These are phyloP conservation scores for Istiophorus platypterus DNA, from an alignment of 2,113 vertebrate species.

Conservation along the genomic window DNA sequence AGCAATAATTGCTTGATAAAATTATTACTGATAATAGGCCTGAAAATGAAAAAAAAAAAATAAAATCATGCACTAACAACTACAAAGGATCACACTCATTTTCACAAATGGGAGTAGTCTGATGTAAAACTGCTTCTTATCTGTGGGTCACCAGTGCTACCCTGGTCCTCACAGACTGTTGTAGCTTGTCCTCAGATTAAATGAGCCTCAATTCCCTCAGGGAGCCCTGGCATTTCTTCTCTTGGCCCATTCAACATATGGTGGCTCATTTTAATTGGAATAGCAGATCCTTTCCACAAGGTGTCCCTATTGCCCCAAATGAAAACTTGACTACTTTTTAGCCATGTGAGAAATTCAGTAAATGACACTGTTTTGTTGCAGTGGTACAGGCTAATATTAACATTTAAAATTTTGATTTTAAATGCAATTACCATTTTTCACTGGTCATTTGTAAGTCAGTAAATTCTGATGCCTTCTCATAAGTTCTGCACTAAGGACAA, in stretches of 20 bases:
- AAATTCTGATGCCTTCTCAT: too few species aligned
- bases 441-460: too few species aligned
- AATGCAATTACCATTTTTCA: too few species aligned
- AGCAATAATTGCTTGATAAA: not conserved
- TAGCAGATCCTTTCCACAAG: conserved; percentile 50
- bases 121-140: conserved; percentile 20
- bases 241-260: not conserved
- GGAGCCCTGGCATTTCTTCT: conserved; percentile 21
- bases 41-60: not conserved
- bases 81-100: not conserved
- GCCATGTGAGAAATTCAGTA: not conserved
- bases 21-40: not conserved
- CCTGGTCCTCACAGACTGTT: not conserved
- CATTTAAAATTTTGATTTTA: too few species aligned
- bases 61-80: not conserved
- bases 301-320: conserved; percentile 57
- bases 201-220: conserved; percentile 8
- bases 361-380: not conserved
- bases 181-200: conserved; percentile 13
- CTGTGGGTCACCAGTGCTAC: not conserved
- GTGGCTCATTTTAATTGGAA: conserved; percentile 11
- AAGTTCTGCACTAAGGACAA: too few species aligned
- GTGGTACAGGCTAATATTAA: not conserved
- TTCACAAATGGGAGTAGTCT: too few species aligned
- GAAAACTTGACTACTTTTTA: not conserved